Base-by-base conservation (phyloP, 2,888 invertebrate species). In the Acanthosepion pharaonis region DNA sequence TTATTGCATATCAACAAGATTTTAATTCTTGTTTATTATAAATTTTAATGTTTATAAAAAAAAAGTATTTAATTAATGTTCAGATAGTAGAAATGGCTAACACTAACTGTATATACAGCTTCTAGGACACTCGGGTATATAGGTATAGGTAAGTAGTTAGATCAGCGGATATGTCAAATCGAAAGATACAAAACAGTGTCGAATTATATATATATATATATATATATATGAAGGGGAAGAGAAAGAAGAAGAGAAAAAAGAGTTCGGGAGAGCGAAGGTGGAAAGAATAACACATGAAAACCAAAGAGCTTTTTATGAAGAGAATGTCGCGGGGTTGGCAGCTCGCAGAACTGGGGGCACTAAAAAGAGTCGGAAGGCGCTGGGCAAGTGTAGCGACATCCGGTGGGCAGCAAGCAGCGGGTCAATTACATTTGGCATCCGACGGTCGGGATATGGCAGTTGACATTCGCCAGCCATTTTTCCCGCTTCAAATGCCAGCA, bases 311-410 rank as follows among this genome's bases (percentile, higher is more conserved):
- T 78, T 11, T n/a, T 23, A 28, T 15, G n/a, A n/a, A 18, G n/a
- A 78, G n/a, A 78, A 78, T 78, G 78, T 78, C 78, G 78, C 78
- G n/a, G 78, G 78, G 78, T 78, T 78, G 78, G 78, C 78, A 78
- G 78, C 33, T 78, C 78, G 33, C 18, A 78, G 78, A 78, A 78
- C 33, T n/a, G n/a, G n/a, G n/a, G 78, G n/a, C n/a, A n/a, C 15
- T n/a, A 78, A 78, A 78, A 78, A n/a, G n/a, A n/a, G n/a, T 78
- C 78, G 78, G 78, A 78, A n/a, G 78, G 78, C 78, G n/a, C 78
- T n/a, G 78, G 78, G 78, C 78, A 78, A 33, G 78, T 78, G 78
- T 78, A 78, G 78, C n/a, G n/a, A 78, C 78, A 78, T 78, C 78
- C 78, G 78, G 78, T 78, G 78, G 78, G 78, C 78, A 78, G 78